Percentiles rank a stretch among this genome's conserved stretches.
These are phyloP conservation scores for Leptonema lineaticorne DNA, from an alignment of 1,140 invertebrate genomes.

Conservation along the genomic window DNA sequence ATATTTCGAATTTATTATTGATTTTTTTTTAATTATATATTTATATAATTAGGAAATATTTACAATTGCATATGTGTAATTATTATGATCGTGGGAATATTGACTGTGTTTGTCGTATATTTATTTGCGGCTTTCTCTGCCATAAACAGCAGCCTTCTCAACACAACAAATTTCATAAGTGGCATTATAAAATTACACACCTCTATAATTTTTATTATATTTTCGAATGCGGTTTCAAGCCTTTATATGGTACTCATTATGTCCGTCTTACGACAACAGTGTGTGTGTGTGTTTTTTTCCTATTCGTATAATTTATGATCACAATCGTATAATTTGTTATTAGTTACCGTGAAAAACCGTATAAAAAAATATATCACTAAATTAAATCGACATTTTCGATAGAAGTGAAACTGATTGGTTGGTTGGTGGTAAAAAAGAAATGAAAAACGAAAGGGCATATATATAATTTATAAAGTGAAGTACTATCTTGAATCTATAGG, in stretches of 20 bases:
- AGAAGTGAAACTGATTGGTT: too few species aligned
- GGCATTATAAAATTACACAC: constrained; percentile 3
- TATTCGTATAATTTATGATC: neutral
- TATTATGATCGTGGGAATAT: constrained; percentile 9
- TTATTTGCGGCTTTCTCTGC: constrained; percentile 7
- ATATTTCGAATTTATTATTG: too few species aligned
- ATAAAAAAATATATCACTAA: too few species aligned
- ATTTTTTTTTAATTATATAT: too few species aligned
- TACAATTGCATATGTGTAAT: too few species aligned
- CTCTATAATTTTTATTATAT: neutral
- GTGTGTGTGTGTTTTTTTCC: neutral
- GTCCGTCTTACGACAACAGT: too few species aligned
- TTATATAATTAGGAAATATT: too few species aligned
- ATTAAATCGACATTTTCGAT: too few species aligned
- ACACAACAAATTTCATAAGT: constrained; percentile 9
- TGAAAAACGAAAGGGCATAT: too few species aligned
- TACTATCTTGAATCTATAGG: too few species aligned
- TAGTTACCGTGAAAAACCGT: too few species aligned
- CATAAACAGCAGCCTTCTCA: neutral
- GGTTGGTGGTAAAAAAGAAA: neutral
- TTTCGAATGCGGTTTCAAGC: neutral
- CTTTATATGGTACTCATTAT: constrained; percentile 2
- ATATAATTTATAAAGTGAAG: too few species aligned
- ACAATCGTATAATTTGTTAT: neutral
- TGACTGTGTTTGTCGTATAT: neutral